A percentile compares a stretch with the other conserved stretches of the same genome.
phyloP scores from a whole-genome alignment of 2,113 vertebrate species.

The Python bivittatus region DNA sequence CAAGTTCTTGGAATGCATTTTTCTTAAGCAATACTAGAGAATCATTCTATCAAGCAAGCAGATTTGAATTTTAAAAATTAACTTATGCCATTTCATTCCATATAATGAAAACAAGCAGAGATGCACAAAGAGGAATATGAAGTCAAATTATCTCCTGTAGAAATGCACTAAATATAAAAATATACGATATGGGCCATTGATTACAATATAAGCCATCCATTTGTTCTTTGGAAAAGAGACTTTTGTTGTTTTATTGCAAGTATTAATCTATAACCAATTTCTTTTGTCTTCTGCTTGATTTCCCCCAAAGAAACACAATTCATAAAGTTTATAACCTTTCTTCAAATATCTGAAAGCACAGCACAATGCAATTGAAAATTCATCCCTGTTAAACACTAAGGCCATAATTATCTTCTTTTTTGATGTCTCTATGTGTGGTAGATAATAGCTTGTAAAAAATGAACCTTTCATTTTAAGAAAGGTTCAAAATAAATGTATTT shows the following conservation, averaged over 20 bases:
- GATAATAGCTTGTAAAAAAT: conserved; percentile 12
- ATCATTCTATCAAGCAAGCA: conserved; percentile 30
- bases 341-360: conserved; percentile 21
- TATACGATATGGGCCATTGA: conserved; percentile 10
- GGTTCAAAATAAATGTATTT: not conserved
- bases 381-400: conserved; percentile 2
- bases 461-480: conserved; percentile 18
- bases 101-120: conserved; percentile 1
- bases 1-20: not conserved
- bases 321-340: conserved; percentile 37
- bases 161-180: conserved; percentile 5
- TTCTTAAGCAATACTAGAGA: conserved; percentile 18
- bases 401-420: not conserved
- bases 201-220: not conserved
- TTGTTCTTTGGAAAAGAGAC: not conserved
- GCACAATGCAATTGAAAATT: conserved; percentile 5
- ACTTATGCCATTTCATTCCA: not conserved
- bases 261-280: conserved; percentile 34
- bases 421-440: not conserved
- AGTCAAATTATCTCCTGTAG: conserved; percentile 3
- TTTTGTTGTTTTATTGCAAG: conserved; percentile 17
- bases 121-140: rapidly evolving
- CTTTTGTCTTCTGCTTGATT: conserved; percentile 34
- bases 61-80: conserved; percentile 20
- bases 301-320: conserved; percentile 9